Evolutionary conservation across 2,113 vertebrate species (phyloP).

Genomic region (Lichenostomus cassidix): DNA sequence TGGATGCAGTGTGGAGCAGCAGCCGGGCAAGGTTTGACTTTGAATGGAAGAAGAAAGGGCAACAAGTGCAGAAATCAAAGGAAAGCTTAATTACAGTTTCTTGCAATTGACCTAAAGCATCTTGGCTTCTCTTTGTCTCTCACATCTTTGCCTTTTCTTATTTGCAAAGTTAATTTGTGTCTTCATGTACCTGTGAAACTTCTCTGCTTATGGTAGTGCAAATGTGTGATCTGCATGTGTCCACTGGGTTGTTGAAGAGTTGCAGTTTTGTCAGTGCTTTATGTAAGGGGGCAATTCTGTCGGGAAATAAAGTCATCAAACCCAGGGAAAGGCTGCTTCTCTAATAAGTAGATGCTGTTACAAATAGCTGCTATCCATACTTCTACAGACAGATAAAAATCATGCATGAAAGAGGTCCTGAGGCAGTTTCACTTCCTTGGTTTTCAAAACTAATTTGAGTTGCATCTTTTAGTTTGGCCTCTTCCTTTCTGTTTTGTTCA

Average conservation of each 20-base stretch:
- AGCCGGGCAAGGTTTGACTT: neutral
- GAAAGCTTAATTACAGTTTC: neutral
- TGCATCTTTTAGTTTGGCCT: neutral
- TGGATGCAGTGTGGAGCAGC: fast-evolving
- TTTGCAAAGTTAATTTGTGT: neutral
- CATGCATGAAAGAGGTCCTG: neutral
- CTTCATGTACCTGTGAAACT: neutral
- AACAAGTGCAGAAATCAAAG: neutral
- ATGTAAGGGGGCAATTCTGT: neutral
- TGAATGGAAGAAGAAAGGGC: neutral
- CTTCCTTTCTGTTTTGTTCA: neutral
- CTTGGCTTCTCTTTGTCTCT: neutral
- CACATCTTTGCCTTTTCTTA: neutral
- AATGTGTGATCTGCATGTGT: neutral
- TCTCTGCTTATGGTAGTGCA: neutral
- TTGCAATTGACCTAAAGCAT: neutral
- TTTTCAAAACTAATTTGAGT: conserved; percentile 15
- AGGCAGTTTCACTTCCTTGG: neutral
- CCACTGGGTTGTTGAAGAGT: neutral
- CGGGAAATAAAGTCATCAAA: neutral
- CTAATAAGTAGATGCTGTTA: neutral
- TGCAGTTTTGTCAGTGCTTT: neutral
- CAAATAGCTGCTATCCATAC: neutral
- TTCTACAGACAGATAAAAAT: neutral
- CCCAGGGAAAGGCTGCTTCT: neutral